phyloP scores from a whole-genome alignment of 2,797 vertebrate genomes.

The Ispidina lecontei region DNA sequence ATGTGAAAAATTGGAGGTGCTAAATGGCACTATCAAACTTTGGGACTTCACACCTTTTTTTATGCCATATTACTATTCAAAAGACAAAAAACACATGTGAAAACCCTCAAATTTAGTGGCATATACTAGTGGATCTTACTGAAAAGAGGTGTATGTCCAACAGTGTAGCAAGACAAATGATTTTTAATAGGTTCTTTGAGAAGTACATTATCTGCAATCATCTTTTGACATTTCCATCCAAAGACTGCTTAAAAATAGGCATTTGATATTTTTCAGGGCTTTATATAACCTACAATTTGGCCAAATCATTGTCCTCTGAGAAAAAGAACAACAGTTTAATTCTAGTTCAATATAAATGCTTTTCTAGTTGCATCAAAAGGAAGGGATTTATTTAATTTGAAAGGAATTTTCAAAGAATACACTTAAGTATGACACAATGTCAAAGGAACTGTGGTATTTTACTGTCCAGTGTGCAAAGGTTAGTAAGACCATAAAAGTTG shows the following conservation, averaged over 20 bases:
- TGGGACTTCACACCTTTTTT: background rate
- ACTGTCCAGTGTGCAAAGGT: slow-evolving; percentile 49
- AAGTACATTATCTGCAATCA: no score
- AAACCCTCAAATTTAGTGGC: background rate
- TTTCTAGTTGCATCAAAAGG: slow-evolving; percentile 67
- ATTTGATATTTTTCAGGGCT: background rate
- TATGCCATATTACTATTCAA: background rate
- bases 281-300: slow-evolving; percentile 27
- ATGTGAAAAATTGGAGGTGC: background rate
- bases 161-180: background rate
- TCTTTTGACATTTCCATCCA: background rate
- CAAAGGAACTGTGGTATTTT: slow-evolving; percentile 64
- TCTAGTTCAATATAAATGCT: slow-evolving; percentile 65
- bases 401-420: slow-evolving; percentile 64
- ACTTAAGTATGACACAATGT: slow-evolving; percentile 31
- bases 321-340: slow-evolving; percentile 66
- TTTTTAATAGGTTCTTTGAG: background rate
- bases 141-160: background rate
- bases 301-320: slow-evolving; percentile 35
- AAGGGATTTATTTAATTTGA: slow-evolving; percentile 62
- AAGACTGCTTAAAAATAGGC: slow-evolving; percentile 17
- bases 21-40: background rate
- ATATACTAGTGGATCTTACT: background rate
- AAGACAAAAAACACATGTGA: background rate
- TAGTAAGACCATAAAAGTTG: slow-evolving; percentile 27